phyloP scores from a whole-genome alignment of 1,140 invertebrate species.

The Danaus plexippus region DNA sequence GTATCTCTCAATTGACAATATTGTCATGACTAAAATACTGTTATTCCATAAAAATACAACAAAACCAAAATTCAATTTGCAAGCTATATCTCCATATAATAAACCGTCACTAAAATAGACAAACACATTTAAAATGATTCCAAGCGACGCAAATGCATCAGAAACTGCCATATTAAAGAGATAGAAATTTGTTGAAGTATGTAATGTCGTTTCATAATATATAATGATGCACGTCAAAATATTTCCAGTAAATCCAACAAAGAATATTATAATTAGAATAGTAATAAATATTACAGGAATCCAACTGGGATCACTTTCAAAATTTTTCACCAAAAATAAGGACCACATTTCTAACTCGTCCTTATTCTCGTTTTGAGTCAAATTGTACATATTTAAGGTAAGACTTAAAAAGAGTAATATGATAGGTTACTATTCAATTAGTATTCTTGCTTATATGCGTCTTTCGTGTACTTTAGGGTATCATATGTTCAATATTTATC shows the following conservation, averaged over 20 bases:
- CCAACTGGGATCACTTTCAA: slow-evolving; percentile 21
- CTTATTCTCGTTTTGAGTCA: slow-evolving; percentile 15
- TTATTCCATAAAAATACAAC: slow-evolving; percentile 47
- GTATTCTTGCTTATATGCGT: slow-evolving; percentile 1
- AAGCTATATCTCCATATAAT: slow-evolving; percentile 28
- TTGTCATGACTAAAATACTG: slow-evolving; percentile 50
- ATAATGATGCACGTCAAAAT: slow-evolving; percentile 89
- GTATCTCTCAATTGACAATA: slow-evolving; percentile 51
- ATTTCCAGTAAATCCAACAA: slow-evolving; percentile 86
- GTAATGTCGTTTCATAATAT: slow-evolving; percentile 84
- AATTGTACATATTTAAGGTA: slow-evolving; percentile 10
- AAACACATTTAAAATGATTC: slow-evolving; percentile 34
- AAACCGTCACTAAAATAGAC: slow-evolving; percentile 26
- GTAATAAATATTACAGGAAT: slow-evolving; percentile 21
- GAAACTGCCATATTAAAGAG: slow-evolving; percentile 90
- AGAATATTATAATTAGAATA: slow-evolving; percentile 74
- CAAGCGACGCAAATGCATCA: slow-evolving; percentile 74
- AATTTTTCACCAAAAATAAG: slow-evolving; percentile 22
- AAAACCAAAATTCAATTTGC: slow-evolving; percentile 45
- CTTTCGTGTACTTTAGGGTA: slow-evolving; percentile 3
- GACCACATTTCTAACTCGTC: slow-evolving; percentile 30
- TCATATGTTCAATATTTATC: slow-evolving; percentile 12
- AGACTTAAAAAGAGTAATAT: neutral
- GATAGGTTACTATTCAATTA: neutral
- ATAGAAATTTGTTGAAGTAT: slow-evolving; percentile 87